These are phyloP conservation scores for Phocoena sinus DNA, from an alignment of 2,113 vertebrate species.

Conservation along the genomic window DNA sequence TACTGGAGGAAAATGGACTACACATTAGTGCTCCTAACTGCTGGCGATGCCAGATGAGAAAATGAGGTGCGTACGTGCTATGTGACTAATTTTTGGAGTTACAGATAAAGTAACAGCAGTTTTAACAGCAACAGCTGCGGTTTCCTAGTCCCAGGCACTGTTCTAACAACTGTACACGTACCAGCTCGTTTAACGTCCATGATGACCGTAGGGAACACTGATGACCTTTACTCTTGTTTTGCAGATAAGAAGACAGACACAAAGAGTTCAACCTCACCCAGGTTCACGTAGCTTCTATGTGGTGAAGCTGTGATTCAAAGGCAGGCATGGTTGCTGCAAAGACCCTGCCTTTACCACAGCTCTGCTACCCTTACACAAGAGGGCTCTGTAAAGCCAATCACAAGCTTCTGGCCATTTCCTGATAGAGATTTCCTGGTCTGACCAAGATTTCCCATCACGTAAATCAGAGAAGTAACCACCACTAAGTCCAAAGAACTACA, in stretches of 20 bases:
- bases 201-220: accelerated
- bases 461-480: not conserved
- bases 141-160: not conserved
- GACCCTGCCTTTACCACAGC: accelerated
- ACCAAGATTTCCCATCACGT: not conserved
- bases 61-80: accelerated
- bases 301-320: not conserved
- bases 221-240: not conserved
- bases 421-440: not conserved
- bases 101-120: not conserved
- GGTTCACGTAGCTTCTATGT: accelerated
- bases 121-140: accelerated
- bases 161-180: not conserved
- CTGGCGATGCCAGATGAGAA: too few relatives aligned
- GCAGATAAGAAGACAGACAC: not conserved
- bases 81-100: not conserved
- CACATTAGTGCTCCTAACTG: accelerated
- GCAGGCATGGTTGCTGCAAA: accelerated
- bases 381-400: not conserved
- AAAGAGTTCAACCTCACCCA: not conserved
- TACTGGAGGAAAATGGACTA: accelerated
- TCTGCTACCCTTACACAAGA: accelerated
- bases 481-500: not conserved
- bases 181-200: not conserved
- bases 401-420: too few relatives aligned